Percentiles rank a stretch among this genome's conserved stretches.
phyloP scores from a whole-genome alignment of 2,888 invertebrate genomes.

The Embidobia sp. region DNA sequence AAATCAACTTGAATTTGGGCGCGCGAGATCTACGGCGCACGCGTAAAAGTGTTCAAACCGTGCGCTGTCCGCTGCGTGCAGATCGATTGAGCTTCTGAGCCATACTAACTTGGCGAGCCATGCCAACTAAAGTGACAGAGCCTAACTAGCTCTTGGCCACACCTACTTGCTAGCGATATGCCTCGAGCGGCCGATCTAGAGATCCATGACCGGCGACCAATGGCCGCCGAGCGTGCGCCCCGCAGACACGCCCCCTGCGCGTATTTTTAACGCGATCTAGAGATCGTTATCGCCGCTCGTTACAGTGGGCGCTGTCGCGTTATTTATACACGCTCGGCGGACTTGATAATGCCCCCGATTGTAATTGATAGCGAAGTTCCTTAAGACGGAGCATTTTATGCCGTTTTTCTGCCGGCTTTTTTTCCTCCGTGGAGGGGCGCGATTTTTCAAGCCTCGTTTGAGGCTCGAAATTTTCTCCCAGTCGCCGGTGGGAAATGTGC shows the following conservation, averaged over 20 bases:
- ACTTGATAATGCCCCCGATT: conserved; percentile 49
- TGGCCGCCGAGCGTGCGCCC: conserved; percentile 21
- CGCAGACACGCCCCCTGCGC: conserved; percentile 37
- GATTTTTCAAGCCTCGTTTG: too few species aligned
- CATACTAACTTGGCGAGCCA: conserved; percentile 72
- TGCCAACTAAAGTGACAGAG: conserved; percentile 69
- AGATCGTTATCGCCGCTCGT: conserved; percentile 51
- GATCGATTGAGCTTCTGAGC: conserved; percentile 69
- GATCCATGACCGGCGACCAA: conserved; percentile 48
- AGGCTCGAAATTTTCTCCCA: too few species aligned
- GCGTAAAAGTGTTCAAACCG: conserved; percentile 42
- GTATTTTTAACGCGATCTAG: conserved; percentile 56
- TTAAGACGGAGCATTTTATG: conserved; percentile 26
- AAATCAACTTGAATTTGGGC: neutral
- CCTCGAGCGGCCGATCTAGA: conserved; percentile 29
- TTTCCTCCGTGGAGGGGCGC: too few species aligned
- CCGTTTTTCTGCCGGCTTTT: too few species aligned
- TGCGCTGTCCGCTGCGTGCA: conserved; percentile 10
- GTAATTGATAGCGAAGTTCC: conserved; percentile 58
- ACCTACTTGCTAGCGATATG: conserved; percentile 30
- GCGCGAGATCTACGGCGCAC: conserved; percentile 51
- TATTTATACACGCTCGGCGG: conserved; percentile 42
- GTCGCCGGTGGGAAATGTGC: too few species aligned
- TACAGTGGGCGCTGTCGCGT: conserved; percentile 48
- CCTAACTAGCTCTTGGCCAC: conserved; percentile 53